phyloP scores from a whole-genome alignment of 2,797 vertebrate genomes.

The Ispidina lecontei region DNA sequence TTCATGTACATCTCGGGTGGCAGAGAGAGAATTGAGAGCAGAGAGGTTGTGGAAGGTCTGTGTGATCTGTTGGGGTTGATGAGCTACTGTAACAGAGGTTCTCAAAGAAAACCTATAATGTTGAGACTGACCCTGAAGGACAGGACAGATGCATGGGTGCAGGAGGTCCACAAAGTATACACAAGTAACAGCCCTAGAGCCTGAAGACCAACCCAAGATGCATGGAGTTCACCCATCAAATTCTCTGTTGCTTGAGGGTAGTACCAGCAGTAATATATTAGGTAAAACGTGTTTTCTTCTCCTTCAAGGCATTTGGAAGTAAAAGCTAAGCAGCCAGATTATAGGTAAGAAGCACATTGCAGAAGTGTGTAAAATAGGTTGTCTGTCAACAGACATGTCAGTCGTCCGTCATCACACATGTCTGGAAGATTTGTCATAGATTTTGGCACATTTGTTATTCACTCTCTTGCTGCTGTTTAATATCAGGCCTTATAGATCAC shows the following conservation, averaged over 20 bases:
- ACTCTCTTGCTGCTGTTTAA: background rate
- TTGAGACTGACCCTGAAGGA: background rate
- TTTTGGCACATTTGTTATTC: background rate
- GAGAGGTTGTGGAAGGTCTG: background rate
- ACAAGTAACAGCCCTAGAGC: background rate
- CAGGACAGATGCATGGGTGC: background rate
- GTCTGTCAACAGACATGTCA: background rate
- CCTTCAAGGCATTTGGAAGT: background rate
- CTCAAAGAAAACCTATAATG: background rate
- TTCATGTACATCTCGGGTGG: rapidly evolving
- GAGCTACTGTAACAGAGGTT: background rate
- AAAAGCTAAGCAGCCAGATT: background rate
- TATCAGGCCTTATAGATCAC: background rate
- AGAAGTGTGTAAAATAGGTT: background rate
- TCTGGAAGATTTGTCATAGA: background rate
- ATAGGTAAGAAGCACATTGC: background rate
- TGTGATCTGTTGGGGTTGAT: background rate
- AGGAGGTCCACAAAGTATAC: background rate
- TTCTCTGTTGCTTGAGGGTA: background rate
- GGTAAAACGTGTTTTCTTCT: background rate
- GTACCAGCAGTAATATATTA: background rate
- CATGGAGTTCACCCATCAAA: background rate
- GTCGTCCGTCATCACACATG: background rate
- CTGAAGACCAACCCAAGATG: background rate
- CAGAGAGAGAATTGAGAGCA: background rate